Evolutionary conservation across 2,888 invertebrate genomes (phyloP), one percentile per base, ranked within the genome.

Genomic region (Ormia ochracea): DNA sequence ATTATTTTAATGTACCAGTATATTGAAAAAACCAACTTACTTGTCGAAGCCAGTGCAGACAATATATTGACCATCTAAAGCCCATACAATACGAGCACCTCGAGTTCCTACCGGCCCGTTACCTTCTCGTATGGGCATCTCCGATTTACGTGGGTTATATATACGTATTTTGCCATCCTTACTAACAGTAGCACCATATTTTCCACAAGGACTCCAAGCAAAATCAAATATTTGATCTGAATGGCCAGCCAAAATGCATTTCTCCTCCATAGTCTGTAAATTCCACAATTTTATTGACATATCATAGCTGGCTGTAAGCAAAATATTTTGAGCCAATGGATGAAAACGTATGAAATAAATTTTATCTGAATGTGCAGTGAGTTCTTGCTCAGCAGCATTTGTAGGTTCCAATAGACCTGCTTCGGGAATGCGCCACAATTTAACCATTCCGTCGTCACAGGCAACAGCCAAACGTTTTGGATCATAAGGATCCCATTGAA

Each of bases 401-500:
- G 95, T 95, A 0, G 96, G 96, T 86, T 96, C 95, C 38, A 92
- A 91, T 0, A 94, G 91, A 48, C 89, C 95, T 14, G 90, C 92
- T 5, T 92, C 92, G 0, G 95, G 95, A 81, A 97, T 93, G 81
- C 92, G 91, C 96, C 96, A 97, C 78, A 96, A 90, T 81, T 94
- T 92, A 26, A 97, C 92, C 81, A 92, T 92, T 1, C 97, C 98
- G 89, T 97, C 96, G 85, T 98, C 98, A 86, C 96, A 96, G 28
- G 95, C 96, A 45, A 96, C 96, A 45, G 96, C 94, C 78, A 98
- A 91, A 63, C 95, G 91, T 63, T 92, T 91, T 83, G 93, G 91
- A 88, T 96, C 92, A 90, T 98, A 98, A 1, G 98, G 98, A 91
- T 98, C 97, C 96, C 96, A 98, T 73, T 94, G 93, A 90, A 98